phyloP scores from a whole-genome alignment of 2,888 invertebrate genomes.

The Phalera bucephala region DNA sequence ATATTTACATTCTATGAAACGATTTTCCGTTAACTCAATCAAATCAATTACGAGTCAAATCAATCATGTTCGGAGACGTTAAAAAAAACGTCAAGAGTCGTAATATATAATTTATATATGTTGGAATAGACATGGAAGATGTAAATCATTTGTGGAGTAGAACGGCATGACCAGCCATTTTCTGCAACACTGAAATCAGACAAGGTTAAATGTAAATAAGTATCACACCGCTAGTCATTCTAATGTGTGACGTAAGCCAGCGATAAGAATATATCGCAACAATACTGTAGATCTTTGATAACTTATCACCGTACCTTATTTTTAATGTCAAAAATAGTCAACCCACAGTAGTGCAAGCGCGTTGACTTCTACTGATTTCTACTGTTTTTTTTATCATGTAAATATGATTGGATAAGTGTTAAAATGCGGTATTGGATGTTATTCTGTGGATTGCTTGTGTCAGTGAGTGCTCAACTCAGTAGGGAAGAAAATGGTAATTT shows the following conservation, averaged over 20 bases:
- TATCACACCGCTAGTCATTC: slow-evolving; percentile 29
- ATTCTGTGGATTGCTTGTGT: slow-evolving; percentile 43
- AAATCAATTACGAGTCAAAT: too few species aligned
- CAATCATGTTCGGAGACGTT: too few species aligned
- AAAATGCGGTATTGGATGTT: slow-evolving; percentile 50
- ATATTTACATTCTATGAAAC: too few species aligned
- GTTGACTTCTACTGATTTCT: slow-evolving; percentile 11
- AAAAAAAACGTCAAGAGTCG: too few species aligned
- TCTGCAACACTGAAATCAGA: not conserved
- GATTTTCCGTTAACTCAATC: too few species aligned
- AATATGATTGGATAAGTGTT: slow-evolving; percentile 20
- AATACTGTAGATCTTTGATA: slow-evolving; percentile 61
- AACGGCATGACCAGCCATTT: too few species aligned
- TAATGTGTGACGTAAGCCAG: slow-evolving; percentile 43
- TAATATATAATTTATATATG: too few species aligned
- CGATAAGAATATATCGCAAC: slow-evolving; percentile 51
- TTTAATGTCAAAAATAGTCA: slow-evolving; percentile 40
- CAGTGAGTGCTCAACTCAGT: slow-evolving; percentile 40
- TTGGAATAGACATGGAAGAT: too few species aligned
- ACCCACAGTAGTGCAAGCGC: slow-evolving; percentile 18
- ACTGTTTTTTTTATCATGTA: slow-evolving; percentile 25
- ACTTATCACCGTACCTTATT: slow-evolving; percentile 56
- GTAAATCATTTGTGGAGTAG: too few species aligned
- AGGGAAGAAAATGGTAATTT: slow-evolving; percentile 36
- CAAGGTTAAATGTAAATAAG: slow-evolving; percentile 44